Conservation (phyloP, 2,113 vertebrate species). For the Malurus cyaneus region DNA sequence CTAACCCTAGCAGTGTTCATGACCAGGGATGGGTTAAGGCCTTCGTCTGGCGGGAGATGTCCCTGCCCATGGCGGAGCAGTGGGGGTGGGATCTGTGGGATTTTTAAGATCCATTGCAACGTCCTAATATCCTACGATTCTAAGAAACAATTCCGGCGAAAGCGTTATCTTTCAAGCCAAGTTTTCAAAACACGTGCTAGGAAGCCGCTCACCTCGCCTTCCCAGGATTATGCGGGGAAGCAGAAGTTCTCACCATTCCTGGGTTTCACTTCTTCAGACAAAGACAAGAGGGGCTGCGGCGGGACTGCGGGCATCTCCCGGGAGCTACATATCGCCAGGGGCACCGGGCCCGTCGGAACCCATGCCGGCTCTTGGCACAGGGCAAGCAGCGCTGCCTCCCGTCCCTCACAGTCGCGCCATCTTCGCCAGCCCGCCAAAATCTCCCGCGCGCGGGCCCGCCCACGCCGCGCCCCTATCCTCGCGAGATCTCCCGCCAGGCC, state of each 20-base stretch:
- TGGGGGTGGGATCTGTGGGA: accelerated
- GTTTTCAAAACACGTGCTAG: not conserved
- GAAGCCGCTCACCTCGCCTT: accelerated
- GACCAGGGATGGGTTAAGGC: not conserved
- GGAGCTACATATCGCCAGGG: accelerated
- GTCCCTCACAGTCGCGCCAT: accelerated
- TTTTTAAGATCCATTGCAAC: not conserved
- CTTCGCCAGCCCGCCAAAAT: not conserved
- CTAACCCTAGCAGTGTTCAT: not conserved
- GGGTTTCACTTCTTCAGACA: not conserved
- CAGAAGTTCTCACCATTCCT: accelerated
- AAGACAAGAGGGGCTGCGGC: accelerated
- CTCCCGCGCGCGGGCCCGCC: not conserved
- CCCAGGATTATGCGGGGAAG: accelerated
- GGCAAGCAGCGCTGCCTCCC: accelerated
- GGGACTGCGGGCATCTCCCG: accelerated
- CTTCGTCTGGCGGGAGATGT: too few relatives aligned
- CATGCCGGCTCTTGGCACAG: not conserved
- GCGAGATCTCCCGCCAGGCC: not conserved
- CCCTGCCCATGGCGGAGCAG: too few relatives aligned
- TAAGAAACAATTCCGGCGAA: not conserved
- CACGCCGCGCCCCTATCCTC: accelerated
- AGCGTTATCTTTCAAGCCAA: too few relatives aligned
- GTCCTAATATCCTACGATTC: too few relatives aligned
- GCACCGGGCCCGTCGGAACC: accelerated